Evolutionary conservation across 1,140 invertebrate genomes (phyloP).

Genomic region (Argopecten irradians): DNA sequence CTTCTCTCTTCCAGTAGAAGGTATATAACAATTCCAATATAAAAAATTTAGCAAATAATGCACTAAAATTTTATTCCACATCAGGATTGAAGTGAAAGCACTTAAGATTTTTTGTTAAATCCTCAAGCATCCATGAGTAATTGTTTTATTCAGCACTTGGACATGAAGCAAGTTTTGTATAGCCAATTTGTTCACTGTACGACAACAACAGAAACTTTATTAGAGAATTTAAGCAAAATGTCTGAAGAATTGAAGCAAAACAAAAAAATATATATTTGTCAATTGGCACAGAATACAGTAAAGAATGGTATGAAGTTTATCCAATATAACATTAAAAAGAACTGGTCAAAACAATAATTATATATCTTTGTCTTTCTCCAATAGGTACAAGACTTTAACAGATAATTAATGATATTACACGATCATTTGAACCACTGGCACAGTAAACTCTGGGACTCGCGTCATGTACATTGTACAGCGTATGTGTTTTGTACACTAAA

Average conservation of each 20-base stretch:
- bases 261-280: background rate
- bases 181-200: background rate
- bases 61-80: background rate
- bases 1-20: background rate
- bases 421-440: background rate
- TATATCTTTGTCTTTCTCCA: background rate
- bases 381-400: background rate
- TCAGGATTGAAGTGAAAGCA: background rate
- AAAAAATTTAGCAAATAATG: background rate
- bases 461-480: background rate
- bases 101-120: too few species aligned
- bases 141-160: background rate
- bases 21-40: background rate
- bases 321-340: background rate
- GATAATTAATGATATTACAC: constrained; percentile 4
- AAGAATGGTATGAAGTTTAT: constrained; percentile 6
- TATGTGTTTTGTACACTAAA: background rate
- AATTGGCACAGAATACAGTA: constrained; percentile 2
- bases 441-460: background rate
- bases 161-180: background rate
- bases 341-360: background rate
- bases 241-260: constrained; percentile 2
- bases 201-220: background rate
- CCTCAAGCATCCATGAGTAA: background rate
- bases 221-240: background rate